phyloP scores from a whole-genome alignment of 1,140 invertebrate genomes.

The Sitobion miscanthi region DNA sequence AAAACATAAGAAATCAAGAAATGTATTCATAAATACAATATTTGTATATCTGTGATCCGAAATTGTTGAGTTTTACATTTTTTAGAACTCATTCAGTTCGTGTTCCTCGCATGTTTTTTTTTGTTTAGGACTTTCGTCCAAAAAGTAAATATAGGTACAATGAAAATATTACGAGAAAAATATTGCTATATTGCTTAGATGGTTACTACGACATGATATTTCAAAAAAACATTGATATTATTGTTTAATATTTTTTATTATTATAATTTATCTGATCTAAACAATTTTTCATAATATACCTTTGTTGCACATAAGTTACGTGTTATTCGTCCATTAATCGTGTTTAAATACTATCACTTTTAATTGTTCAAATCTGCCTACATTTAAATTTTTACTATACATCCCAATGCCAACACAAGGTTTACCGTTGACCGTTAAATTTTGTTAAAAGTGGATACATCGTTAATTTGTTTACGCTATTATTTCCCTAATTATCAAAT shows the following conservation, averaged over 20 bases:
- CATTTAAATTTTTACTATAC: neutral
- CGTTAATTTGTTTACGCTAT: neutral
- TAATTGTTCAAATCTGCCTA: neutral
- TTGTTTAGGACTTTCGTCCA: neutral
- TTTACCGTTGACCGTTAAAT: neutral
- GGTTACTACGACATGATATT: neutral
- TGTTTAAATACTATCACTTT: neutral
- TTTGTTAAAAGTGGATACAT: neutral
- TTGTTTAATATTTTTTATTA: neutral
- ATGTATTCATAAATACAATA: neutral
- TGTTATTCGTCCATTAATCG: neutral
- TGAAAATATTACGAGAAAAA: too few species aligned
- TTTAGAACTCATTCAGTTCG: neutral
- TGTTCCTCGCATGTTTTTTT: neutral
- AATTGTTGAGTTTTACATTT: neutral
- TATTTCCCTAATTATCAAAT: neutral
- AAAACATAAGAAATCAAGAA: neutral
- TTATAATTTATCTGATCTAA: neutral
- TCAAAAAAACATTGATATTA: neutral
- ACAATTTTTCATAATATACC: neutral
- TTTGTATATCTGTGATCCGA: neutral
- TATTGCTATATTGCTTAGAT: neutral
- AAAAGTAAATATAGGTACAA: neutral
- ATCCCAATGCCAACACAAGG: constrained; percentile 19
- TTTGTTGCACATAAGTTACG: neutral